A percentile compares a stretch with the other conserved stretches of the same genome.
phyloP scores from a whole-genome alignment of 2,888 invertebrate genomes.

The Hypomecis punctinalis region DNA sequence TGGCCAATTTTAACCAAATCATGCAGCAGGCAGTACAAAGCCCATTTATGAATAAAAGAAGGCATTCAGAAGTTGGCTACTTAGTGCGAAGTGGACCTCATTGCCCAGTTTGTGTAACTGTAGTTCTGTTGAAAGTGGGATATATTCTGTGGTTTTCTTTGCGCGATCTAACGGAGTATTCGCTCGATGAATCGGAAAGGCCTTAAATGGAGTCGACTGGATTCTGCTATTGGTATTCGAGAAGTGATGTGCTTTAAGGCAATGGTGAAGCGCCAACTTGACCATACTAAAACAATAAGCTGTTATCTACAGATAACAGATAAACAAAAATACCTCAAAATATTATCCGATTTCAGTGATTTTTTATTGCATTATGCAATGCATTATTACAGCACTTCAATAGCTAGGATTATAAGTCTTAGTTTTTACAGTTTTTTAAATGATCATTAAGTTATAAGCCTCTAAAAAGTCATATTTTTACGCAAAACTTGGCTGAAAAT shows the following conservation, averaged over 20 bases:
- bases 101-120: constrained; percentile 48
- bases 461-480: too few species aligned
- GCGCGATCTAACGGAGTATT: constrained; percentile 37
- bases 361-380: too few species aligned
- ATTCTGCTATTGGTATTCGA: constrained; percentile 27
- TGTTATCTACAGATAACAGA: too few species aligned
- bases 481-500: too few species aligned
- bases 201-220: constrained; percentile 20
- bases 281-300: too few species aligned
- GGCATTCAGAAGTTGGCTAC: constrained; percentile 45
- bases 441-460: too few species aligned
- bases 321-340: too few species aligned
- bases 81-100: constrained; percentile 44
- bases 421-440: too few species aligned
- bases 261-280: not conserved
- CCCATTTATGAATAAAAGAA: constrained; percentile 56
- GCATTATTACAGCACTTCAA: too few species aligned
- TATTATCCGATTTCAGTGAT: too few species aligned
- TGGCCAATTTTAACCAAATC: constrained; percentile 38
- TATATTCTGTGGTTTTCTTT: constrained; percentile 26
- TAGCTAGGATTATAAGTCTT: too few species aligned
- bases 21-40: constrained; percentile 48
- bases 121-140: constrained; percentile 24
- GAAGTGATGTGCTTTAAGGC: not conserved
- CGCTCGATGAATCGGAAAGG: constrained; percentile 40